Percentiles rank a stretch among this genome's conserved stretches.
Evolutionary conservation across 1,140 invertebrate species (phyloP).

Genomic region (Diabrotica undecimpunctata): DNA sequence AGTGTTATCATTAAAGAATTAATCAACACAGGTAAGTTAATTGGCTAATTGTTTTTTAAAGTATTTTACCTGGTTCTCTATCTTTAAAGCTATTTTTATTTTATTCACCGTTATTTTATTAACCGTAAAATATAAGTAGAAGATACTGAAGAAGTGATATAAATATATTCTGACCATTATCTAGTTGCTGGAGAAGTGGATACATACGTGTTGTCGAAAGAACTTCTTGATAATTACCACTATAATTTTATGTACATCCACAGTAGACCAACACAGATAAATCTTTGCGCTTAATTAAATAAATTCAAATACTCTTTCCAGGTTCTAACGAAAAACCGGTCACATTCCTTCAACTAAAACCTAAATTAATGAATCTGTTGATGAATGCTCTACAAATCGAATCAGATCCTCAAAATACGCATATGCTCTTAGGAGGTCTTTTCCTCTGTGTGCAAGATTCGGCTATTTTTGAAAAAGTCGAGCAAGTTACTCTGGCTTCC

Average conservation of each 20-base stretch:
- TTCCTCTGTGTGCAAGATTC: slow-evolving; percentile 78
- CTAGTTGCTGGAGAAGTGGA: no score
- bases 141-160: no score
- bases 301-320: slow-evolving; percentile 4
- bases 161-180: no score
- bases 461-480: slow-evolving; percentile 70
- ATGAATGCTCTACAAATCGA: slow-evolving; percentile 84
- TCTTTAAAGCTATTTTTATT: no score
- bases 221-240: no score
- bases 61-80: background rate
- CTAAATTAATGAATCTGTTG: slow-evolving; percentile 78
- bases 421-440: slow-evolving; percentile 81
- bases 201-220: no score
- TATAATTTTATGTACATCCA: no score
- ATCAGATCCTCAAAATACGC: slow-evolving; percentile 81
- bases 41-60: background rate
- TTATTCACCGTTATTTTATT: no score
- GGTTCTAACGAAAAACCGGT: slow-evolving; percentile 45
- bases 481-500: slow-evolving; percentile 58
- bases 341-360: slow-evolving; percentile 79
- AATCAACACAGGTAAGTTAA: slow-evolving; percentile 45
- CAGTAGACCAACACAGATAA: no score
- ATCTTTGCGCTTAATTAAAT: no score
- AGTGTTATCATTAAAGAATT: slow-evolving; percentile 74
- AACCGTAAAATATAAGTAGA: no score